Evolutionary conservation across 2,888 invertebrate genomes (phyloP).

Genomic region (Bombyx huttoni): DNA sequence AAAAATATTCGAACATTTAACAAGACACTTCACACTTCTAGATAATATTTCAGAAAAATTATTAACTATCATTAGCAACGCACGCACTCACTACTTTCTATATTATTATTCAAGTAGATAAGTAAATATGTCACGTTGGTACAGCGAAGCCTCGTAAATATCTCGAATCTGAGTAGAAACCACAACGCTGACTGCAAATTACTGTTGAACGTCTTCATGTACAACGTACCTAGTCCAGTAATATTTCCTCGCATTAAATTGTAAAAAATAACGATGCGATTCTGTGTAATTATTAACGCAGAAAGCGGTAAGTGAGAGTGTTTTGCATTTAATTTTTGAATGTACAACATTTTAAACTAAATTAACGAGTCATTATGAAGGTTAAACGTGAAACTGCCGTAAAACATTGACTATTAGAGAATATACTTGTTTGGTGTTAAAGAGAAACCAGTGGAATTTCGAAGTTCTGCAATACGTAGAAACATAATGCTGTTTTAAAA

Average conservation of each 20-base stretch:
- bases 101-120: no score
- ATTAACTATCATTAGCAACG: no score
- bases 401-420: not conserved
- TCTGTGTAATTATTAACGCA: slow-evolving; percentile 37
- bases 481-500: no score
- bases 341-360: slow-evolving; percentile 5
- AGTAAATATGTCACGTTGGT: no score
- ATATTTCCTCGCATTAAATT: slow-evolving; percentile 38
- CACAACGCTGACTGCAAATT: not conserved
- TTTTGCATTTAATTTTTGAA: slow-evolving; percentile 8
- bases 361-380: not conserved
- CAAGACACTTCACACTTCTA: no score
- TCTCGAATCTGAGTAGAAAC: not conserved
- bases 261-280: slow-evolving; percentile 33
- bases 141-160: not conserved
- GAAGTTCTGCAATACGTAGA: no score
- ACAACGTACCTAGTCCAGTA: slow-evolving; percentile 13
- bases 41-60: no score
- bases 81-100: no score
- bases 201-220: not conserved
- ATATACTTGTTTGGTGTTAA: no score
- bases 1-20: no score
- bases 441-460: no score
- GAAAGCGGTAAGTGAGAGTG: slow-evolving; percentile 52
- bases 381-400: not conserved